phyloP scores from a whole-genome alignment of 2,113 vertebrate genomes.

The Lophura nycthemera region DNA sequence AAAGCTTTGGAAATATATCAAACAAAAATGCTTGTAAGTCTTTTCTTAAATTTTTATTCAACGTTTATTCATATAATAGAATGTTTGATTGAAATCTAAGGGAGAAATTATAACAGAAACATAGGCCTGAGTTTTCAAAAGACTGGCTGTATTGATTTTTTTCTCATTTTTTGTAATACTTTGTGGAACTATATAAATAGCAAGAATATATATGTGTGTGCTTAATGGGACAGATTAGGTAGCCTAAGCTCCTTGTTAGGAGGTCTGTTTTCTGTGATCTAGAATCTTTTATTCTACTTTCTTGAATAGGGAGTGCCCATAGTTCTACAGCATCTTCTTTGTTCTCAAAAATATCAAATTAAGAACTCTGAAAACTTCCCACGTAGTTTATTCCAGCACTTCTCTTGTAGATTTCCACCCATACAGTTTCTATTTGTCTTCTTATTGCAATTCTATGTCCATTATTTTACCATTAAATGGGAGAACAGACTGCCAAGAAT shows the following conservation, averaged over 20 bases:
- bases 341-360: neutral
- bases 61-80: neutral
- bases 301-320: neutral
- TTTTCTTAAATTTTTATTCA: neutral
- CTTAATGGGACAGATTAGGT: neutral
- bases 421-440: neutral
- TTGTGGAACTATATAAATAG: neutral
- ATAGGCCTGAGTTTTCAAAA: neutral
- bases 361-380: neutral
- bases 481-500: neutral
- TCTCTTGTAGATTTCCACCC: neutral
- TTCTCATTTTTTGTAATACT: neutral
- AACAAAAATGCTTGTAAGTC: conserved; percentile 91
- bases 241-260: neutral
- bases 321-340: neutral
- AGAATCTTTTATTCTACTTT: neutral
- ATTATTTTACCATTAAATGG: neutral
- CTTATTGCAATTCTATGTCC: neutral
- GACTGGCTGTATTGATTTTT: neutral
- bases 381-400: neutral
- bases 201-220: neutral
- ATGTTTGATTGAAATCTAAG: neutral
- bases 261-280: neutral
- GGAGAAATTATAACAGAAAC: neutral
- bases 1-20: conserved; percentile 95